These are phyloP conservation scores for Capreolus pygargus DNA, from an alignment of 2,113 vertebrate genomes.

Conservation along the genomic window DNA sequence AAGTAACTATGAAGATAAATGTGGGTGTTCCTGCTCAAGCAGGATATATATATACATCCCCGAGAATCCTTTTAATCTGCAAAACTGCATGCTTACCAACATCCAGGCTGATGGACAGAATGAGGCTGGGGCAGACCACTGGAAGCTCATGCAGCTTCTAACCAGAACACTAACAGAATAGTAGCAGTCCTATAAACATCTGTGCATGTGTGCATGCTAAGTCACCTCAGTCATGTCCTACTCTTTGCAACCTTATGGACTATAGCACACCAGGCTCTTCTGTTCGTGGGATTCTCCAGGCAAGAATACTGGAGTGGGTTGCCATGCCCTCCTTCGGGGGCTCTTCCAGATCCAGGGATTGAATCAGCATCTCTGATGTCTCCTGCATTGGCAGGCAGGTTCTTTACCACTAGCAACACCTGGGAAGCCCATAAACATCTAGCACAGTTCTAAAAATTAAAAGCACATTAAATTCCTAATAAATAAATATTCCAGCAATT, in stretches of 20 bases:
- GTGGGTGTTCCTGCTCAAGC: no score
- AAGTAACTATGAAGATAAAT: background rate
- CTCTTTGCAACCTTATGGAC: background rate
- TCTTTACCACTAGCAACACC: background rate
- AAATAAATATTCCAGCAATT: background rate
- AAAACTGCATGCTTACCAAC: rapidly evolving
- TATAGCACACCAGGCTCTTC: background rate
- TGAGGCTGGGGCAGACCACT: rapidly evolving
- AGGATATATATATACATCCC: background rate
- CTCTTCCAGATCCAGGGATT: background rate
- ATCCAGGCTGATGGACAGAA: background rate
- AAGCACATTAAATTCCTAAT: background rate
- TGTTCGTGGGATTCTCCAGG: background rate
- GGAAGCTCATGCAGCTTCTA: rapidly evolving
- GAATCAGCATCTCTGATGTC: background rate
- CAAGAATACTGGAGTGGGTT: background rate
- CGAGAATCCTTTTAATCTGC: background rate
- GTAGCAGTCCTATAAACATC: background rate
- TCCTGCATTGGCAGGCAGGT: background rate
- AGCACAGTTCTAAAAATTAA: background rate
- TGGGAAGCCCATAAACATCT: background rate
- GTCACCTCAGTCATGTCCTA: background rate
- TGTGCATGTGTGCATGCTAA: background rate
- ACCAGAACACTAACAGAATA: background rate
- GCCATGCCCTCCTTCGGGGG: background rate